phyloP scores from a whole-genome alignment of 2,888 invertebrate species.

The Melipona bicolor region DNA sequence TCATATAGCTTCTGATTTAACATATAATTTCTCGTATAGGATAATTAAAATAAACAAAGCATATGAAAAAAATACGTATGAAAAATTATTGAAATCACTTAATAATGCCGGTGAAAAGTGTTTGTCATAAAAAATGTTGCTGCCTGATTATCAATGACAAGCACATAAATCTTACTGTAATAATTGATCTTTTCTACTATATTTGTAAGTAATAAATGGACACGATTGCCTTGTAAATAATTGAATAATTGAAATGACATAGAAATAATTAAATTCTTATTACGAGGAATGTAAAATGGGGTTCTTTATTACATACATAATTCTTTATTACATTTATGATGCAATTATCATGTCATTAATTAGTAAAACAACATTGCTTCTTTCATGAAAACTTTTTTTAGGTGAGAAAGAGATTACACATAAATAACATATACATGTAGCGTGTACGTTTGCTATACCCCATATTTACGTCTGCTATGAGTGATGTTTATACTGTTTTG shows the following conservation, averaged over 20 bases:
- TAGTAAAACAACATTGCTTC: constrained; percentile 49
- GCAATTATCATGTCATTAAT: constrained; percentile 58
- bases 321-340: constrained; percentile 62
- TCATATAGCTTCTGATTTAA: constrained; percentile 63
- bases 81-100: constrained; percentile 39
- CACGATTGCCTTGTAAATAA: constrained; percentile 75
- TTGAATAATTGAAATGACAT: constrained; percentile 70
- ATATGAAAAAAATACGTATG: constrained; percentile 33
- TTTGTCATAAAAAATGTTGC: constrained; percentile 60
- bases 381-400: constrained; percentile 38
- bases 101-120: constrained; percentile 31
- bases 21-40: constrained; percentile 54
- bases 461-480: constrained; percentile 49
- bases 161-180: constrained; percentile 63
- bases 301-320: constrained; percentile 54
- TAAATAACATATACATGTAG: constrained; percentile 48
- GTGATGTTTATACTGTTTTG: constrained; percentile 66
- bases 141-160: constrained; percentile 61
- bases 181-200: constrained; percentile 71
- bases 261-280: constrained; percentile 63
- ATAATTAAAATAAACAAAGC: constrained; percentile 45
- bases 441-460: constrained; percentile 37
- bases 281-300: constrained; percentile 56
- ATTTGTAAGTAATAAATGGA: constrained; percentile 71
- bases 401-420: constrained; percentile 10